These are phyloP conservation scores for Mesorhabditis sp. DNA, from an alignment of 2,888 invertebrate genomes.

Conservation along the genomic window DNA sequence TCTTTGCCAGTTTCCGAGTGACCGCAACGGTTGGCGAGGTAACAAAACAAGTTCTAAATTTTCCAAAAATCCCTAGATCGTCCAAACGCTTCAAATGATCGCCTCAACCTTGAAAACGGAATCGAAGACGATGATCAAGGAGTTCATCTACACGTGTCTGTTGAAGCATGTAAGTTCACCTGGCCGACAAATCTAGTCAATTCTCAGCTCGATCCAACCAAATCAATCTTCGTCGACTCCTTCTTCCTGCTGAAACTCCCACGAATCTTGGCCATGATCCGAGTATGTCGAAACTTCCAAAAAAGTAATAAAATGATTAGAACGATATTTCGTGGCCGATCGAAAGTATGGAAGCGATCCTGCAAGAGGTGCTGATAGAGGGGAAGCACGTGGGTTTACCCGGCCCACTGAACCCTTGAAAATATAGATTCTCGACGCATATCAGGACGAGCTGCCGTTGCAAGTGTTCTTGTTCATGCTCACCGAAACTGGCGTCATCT, in stretches of 20 bases:
- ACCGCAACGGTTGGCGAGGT: not conserved
- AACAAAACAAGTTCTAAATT: too few relatives aligned
- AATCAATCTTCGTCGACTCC: not conserved
- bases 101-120: not conserved
- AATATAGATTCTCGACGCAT: not conserved
- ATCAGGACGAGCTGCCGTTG: not conserved
- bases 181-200: not conserved
- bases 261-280: not conserved
- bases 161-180: not conserved
- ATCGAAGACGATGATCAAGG: not conserved
- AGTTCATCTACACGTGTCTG: conserved; percentile 1
- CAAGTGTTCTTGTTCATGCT: not conserved
- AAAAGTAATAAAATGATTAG: not conserved
- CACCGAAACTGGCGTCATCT: not conserved
- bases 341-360: conserved; percentile 4
- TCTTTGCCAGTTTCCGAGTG: not conserved
- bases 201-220: not conserved
- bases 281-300: not conserved
- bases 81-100: not conserved
- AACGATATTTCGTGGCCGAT: not conserved
- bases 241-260: not conserved
- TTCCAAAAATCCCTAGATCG: not conserved
- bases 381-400: not conserved
- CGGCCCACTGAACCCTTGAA: not conserved
- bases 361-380: not conserved